These are phyloP conservation scores for Baryphthengus martii DNA, from an alignment of 2,113 vertebrate species.

Conservation along the genomic window DNA sequence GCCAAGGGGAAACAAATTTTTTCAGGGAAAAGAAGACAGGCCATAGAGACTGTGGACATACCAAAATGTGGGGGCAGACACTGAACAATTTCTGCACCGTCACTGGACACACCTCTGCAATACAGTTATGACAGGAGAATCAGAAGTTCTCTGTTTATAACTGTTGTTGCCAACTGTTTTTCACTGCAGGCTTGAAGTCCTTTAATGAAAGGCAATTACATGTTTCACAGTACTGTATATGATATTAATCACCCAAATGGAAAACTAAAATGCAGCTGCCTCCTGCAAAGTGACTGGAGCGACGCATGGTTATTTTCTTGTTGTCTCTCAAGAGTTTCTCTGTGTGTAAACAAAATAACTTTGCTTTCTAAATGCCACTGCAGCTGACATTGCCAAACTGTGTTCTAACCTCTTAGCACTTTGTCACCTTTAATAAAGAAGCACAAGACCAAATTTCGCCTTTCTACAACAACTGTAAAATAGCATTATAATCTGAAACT, in stretches of 20 bases:
- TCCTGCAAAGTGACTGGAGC: neutral
- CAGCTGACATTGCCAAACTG: neutral
- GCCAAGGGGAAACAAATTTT: neutral
- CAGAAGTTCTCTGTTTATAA: neutral
- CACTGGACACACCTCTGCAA: neutral
- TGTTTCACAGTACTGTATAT: neutral
- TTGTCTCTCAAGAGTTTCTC: neutral
- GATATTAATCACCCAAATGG: neutral
- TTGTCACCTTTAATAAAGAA: neutral
- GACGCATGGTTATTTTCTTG: neutral
- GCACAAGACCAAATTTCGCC: neutral
- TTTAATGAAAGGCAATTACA: neutral
- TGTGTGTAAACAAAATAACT: neutral
- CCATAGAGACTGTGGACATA: neutral
- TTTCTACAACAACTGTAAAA: neutral
- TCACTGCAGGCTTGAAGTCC: neutral
- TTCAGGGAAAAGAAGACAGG: neutral
- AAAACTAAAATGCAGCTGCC: neutral
- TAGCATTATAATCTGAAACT: neutral
- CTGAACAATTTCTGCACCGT: neutral
- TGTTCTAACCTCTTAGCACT: neutral
- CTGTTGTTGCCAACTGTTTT: neutral
- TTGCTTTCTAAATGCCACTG: neutral
- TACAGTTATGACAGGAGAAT: neutral
- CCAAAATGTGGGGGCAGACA: rapidly evolving